Conservation (phyloP, 1,140 invertebrate species). For the Periplaneta americana region DNA sequence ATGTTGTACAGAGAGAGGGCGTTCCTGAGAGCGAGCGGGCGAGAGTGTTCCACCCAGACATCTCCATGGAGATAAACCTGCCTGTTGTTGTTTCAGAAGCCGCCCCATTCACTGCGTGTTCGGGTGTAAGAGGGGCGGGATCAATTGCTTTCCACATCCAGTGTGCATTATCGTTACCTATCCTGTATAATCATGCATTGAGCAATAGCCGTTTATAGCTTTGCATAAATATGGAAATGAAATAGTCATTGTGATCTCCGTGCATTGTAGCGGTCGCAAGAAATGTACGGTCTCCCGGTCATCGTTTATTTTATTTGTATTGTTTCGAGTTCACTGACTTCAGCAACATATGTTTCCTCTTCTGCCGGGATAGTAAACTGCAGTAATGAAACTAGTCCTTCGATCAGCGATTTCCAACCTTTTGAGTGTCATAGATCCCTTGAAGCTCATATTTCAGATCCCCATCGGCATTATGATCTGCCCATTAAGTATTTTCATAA, state of each 20-base stretch:
- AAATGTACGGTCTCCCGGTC: too few species aligned
- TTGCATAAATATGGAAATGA: neutral
- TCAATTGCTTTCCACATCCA: neutral
- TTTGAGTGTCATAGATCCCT: too few species aligned
- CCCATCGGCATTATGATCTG: too few species aligned
- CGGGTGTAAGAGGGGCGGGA: neutral
- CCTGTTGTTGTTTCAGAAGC: neutral
- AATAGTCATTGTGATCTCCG: neutral
- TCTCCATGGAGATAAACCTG: neutral
- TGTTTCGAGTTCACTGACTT: too few species aligned
- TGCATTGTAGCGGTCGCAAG: too few species aligned
- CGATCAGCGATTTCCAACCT: too few species aligned
- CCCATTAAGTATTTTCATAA: too few species aligned
- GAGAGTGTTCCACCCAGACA: neutral
- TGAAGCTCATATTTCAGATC: too few species aligned
- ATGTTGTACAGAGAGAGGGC: neutral
- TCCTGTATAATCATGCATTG: neutral
- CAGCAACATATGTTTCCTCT: too few species aligned
- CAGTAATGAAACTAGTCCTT: too few species aligned
- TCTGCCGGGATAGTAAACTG: too few species aligned
- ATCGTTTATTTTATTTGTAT: too few species aligned
- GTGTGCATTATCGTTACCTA: neutral
- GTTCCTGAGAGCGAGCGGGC: neutral
- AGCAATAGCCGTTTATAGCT: neutral
- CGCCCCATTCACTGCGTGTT: neutral